phyloP scores from a whole-genome alignment of 2,888 invertebrate genomes.

The Tetragonisca angustula region DNA sequence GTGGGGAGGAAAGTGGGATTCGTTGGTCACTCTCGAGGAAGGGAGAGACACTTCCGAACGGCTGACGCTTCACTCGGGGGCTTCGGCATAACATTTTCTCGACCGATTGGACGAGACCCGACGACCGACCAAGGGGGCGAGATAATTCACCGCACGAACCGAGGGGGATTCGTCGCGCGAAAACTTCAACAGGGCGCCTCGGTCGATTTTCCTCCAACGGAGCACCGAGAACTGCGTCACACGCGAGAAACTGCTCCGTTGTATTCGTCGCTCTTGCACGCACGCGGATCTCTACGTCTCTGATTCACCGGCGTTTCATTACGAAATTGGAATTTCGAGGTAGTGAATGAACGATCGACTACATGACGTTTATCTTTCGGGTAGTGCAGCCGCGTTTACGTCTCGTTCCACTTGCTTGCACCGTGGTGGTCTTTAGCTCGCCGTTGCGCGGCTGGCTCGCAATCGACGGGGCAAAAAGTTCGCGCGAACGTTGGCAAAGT shows the following conservation, averaged over 20 bases:
- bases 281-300: not conserved
- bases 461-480: not conserved
- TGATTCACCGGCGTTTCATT: constrained; percentile 8
- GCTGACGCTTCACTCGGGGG: constrained; percentile 34
- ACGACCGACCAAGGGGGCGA: not conserved
- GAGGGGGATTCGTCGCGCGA: not conserved
- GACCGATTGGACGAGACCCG: constrained; percentile 19
- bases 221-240: constrained; percentile 37
- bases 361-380: constrained; percentile 29
- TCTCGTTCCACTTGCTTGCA: constrained; percentile 38
- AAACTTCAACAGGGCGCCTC: not conserved
- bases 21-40: constrained; percentile 48
- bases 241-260: not conserved
- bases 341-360: constrained; percentile 14
- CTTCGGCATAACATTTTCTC: constrained; percentile 54
- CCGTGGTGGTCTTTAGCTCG: constrained; percentile 23
- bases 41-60: constrained; percentile 55
- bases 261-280: not conserved
- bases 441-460: not conserved
- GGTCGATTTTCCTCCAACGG: constrained; percentile 10
- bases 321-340: constrained; percentile 23
- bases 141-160: constrained; percentile 10
- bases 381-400: constrained; percentile 39
- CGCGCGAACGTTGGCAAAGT: constrained; percentile 1
- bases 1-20: constrained; percentile 73